Percentiles rank a stretch among this genome's conserved stretches.
Conservation (phyloP, 2,113 vertebrate species). For the Pteronura brasiliensis region DNA sequence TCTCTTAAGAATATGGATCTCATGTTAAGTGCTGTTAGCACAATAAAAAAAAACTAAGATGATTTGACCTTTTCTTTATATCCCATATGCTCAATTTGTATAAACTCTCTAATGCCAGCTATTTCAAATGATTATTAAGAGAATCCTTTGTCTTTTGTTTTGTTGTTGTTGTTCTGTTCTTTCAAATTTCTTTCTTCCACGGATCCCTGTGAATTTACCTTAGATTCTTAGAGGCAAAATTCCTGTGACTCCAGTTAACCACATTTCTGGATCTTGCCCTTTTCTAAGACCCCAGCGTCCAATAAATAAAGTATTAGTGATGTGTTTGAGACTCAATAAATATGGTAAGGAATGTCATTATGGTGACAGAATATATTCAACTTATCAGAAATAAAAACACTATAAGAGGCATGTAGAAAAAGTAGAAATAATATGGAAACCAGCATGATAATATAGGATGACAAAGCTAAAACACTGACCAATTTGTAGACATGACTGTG, state of each 20-base stretch:
- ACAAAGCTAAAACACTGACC: neutral
- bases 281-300: neutral
- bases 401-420: neutral
- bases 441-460: neutral
- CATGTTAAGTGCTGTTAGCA: neutral
- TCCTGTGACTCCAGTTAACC: neutral
- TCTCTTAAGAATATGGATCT: neutral
- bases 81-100: neutral
- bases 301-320: neutral
- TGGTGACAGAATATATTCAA: neutral
- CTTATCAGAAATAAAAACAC: neutral
- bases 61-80: constrained; percentile 17
- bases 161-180: neutral
- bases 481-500: neutral
- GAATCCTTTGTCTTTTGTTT: neutral
- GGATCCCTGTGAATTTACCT: neutral
- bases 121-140: neutral
- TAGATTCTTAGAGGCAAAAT: neutral
- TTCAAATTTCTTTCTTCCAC: neutral
- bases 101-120: neutral
- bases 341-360: neutral
- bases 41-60: neutral
- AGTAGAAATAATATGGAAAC: neutral
- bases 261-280: neutral
- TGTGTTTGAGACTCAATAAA: neutral